Conservation (phyloP, 2,113 vertebrate species). For the Lipophrys pholis region DNA sequence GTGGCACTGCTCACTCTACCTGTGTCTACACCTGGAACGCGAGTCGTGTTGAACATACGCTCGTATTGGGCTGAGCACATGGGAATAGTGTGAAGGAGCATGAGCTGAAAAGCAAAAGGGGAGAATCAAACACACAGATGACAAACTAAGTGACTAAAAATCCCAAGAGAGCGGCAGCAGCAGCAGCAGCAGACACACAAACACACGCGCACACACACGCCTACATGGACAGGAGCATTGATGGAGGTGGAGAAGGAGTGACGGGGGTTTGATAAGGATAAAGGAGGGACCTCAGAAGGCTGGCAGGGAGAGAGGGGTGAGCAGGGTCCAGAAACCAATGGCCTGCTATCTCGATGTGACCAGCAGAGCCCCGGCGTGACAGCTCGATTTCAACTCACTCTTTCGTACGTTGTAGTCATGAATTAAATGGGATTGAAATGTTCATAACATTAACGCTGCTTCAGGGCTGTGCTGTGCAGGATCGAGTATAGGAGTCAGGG, state of each 20-base stretch:
- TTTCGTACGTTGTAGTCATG: not conserved
- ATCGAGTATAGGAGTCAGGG: conserved; percentile 53
- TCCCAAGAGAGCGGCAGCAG: conserved; percentile 57
- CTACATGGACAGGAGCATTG: conserved; percentile 43
- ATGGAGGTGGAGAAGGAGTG: conserved; percentile 45
- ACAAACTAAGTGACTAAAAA: conserved; percentile 67
- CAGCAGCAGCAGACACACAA: not conserved
- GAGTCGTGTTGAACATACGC: conserved; percentile 93
- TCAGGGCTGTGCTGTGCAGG: conserved; percentile 59
- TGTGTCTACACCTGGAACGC: conserved; percentile 93
- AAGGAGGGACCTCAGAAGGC: conserved; percentile 33
- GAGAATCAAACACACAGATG: conserved; percentile 81
- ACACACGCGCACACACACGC: conserved; percentile 38
- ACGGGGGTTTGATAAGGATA: conserved; percentile 57
- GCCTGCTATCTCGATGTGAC: conserved; percentile 46
- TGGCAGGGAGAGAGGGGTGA: conserved; percentile 43
- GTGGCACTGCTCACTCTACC: conserved; percentile 85
- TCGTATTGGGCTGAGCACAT: conserved; percentile 99
- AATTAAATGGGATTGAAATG: not conserved
- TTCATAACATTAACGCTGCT: not conserved
- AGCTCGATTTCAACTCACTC: not conserved
- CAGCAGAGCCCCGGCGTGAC: conserved; percentile 56
- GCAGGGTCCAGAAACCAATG: conserved; percentile 63
- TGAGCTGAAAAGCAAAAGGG: conserved; percentile 86
- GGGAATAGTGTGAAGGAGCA: conserved; percentile 92